Percentiles rank a stretch among this genome's conserved stretches.
Evolutionary conservation across 2,888 invertebrate species (phyloP).

Genomic region (Caradrina clavipalpis): DNA sequence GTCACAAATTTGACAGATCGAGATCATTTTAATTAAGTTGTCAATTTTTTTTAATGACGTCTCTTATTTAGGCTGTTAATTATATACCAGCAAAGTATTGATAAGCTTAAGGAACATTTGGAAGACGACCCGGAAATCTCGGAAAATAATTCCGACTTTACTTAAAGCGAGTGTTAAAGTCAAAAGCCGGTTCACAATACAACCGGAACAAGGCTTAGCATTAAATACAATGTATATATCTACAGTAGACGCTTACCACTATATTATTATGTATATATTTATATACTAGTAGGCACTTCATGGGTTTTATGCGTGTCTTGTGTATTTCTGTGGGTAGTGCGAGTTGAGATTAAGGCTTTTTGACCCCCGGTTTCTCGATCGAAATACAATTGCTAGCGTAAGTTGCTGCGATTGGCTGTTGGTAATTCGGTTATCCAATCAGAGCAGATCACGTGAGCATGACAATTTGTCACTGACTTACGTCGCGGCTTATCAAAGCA

Average conservation of each 20-base stretch:
- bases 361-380: not conserved
- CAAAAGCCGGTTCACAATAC: conserved; percentile 25
- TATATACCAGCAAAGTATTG: too few relatives aligned
- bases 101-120: not conserved
- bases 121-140: not conserved
- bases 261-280: conserved; percentile 72
- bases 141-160: not conserved
- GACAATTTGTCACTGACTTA: too few relatives aligned
- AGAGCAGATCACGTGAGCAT: too few relatives aligned
- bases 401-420: too few relatives aligned
- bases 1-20: too few relatives aligned
- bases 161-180: too few relatives aligned
- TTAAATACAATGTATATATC: conserved; percentile 64
- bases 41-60: not conserved
- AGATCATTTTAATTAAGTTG: too few relatives aligned
- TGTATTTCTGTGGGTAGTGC: conserved; percentile 42
- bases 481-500: too few relatives aligned
- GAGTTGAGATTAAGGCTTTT: not conserved
- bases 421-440: too few relatives aligned
- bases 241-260: conserved; percentile 65
- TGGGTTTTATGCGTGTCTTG: conserved; percentile 69
- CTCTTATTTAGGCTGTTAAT: too few relatives aligned
- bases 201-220: conserved; percentile 29
- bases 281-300: conserved; percentile 82
- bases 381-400: not conserved